Evolutionary conservation across 2,113 vertebrate species (phyloP).

Genomic region (Lonchura striata): DNA sequence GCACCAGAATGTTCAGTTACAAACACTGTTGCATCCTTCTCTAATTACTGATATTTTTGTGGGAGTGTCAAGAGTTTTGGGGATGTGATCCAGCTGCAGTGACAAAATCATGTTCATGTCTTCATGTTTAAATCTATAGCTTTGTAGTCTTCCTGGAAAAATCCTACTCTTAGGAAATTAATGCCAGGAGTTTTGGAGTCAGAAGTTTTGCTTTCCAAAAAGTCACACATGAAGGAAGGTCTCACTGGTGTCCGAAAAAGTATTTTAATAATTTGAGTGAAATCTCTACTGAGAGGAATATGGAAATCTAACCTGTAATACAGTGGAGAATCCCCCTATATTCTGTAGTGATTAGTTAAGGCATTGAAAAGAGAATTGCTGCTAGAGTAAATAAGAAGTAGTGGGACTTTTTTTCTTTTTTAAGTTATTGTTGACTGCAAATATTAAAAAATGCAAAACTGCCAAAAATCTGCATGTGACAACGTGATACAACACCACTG

Average conservation of each 20-base stretch:
- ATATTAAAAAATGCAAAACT: background rate
- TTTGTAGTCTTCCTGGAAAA: background rate
- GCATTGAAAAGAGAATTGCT: background rate
- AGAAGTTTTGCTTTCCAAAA: background rate
- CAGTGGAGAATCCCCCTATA: background rate
- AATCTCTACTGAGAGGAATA: background rate
- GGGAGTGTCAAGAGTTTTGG: conserved; percentile 30
- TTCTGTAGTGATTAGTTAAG: background rate
- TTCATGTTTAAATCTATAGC: background rate
- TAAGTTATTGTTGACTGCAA: background rate
- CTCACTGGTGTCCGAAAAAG: background rate
- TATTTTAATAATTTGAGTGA: background rate
- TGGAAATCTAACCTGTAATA: background rate
- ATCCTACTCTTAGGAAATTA: background rate
- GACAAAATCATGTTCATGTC: background rate
- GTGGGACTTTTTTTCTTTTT: background rate
- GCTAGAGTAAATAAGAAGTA: background rate
- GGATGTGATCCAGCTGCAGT: conserved; percentile 47
- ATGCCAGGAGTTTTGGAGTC: background rate
- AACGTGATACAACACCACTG: background rate
- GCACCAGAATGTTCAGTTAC: conserved; percentile 20
- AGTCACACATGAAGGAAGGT: background rate
- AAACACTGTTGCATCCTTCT: conserved; percentile 27
- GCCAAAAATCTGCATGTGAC: background rate
- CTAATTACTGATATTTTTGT: conserved; percentile 52